Percentiles rank a stretch among this genome's conserved stretches.
Evolutionary conservation across 1,140 invertebrate genomes (phyloP).

Genomic region (Cryptotermes secundus): DNA sequence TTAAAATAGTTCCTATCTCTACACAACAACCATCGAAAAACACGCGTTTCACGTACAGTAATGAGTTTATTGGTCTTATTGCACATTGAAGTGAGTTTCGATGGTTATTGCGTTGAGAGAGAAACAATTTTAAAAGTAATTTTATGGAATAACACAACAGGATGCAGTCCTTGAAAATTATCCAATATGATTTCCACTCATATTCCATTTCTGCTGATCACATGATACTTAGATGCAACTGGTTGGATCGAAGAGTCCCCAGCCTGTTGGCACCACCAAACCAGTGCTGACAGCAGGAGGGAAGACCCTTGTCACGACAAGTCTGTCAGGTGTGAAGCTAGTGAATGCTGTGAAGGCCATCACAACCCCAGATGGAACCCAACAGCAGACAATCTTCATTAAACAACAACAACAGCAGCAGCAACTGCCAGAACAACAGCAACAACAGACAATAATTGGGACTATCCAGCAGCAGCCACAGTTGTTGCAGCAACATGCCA

Average conservation of each 20-base stretch:
- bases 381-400: conserved; percentile 32
- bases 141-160: no score
- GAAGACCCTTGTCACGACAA: conserved; percentile 26
- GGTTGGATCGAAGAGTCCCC: conserved; percentile 33
- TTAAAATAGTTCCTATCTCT: no score
- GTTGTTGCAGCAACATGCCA: background rate
- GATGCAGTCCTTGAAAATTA: no score
- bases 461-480: conserved; percentile 4
- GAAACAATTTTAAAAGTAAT: no score
- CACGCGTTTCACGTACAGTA: no score
- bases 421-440: background rate
- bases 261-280: background rate
- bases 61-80: no score
- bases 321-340: conserved; percentile 32
- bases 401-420: conserved; percentile 17
- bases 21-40: no score
- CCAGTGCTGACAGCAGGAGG: conserved; percentile 25
- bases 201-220: background rate
- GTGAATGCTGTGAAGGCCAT: conserved; percentile 27
- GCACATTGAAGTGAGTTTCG: no score
- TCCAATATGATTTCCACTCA: no score
- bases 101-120: no score
- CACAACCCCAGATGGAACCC: background rate
- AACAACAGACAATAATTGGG: background rate
- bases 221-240: conserved; percentile 23